phyloP scores from a whole-genome alignment of 2,797 vertebrate species.

The Vultur gryphus region DNA sequence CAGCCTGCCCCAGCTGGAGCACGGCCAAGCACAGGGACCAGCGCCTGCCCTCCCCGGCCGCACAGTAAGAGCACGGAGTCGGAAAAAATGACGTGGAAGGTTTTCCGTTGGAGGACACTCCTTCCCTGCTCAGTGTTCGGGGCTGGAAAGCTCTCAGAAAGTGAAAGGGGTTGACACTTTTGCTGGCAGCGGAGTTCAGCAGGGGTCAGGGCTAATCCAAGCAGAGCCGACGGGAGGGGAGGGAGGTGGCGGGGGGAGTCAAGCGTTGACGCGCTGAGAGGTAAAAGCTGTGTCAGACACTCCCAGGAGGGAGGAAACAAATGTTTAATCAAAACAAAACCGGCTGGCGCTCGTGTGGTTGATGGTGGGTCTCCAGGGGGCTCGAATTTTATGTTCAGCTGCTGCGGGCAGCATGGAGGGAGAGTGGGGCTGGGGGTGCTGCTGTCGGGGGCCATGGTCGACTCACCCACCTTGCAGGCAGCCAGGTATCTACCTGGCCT shows the following conservation, averaged over 20 bases:
- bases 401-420: background rate
- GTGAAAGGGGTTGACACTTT: constrained; percentile 49
- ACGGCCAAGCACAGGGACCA: background rate
- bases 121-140: background rate
- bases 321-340: constrained; percentile 61
- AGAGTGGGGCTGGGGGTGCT: background rate
- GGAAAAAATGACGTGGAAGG: background rate
- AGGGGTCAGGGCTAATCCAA: constrained; percentile 60
- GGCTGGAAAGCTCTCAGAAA: background rate
- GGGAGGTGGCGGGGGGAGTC: background rate
- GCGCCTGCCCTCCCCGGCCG: rapidly evolving
- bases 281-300: constrained; percentile 60
- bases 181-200: constrained; percentile 21
- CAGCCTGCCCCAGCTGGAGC: background rate
- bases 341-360: background rate
- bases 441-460: rapidly evolving
- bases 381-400: background rate
- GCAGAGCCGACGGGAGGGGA: background rate
- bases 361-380: background rate
- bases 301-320: constrained; percentile 56
- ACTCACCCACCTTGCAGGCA: background rate
- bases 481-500: background rate
- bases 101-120: background rate
- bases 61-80: rapidly evolving
- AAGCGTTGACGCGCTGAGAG: constrained; percentile 26